Conservation (phyloP, 2,888 invertebrate species). For the Amphipoea lucens region DNA sequence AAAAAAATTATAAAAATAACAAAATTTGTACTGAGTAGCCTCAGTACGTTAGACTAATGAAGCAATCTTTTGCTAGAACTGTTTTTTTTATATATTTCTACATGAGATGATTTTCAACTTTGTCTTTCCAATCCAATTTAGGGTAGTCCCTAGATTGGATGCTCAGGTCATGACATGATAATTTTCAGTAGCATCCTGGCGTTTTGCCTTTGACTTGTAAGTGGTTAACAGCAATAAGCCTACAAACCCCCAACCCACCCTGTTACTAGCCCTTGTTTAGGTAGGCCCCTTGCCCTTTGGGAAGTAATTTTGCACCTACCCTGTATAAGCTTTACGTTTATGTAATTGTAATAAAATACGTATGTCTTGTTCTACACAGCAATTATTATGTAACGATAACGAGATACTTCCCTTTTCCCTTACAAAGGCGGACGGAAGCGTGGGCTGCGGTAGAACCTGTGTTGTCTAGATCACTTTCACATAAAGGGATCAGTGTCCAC, state of each 20-base stretch:
- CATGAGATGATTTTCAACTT: too few species aligned
- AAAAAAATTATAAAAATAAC: neutral
- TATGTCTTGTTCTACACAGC: constrained; percentile 23
- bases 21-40: too few species aligned
- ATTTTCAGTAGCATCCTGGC: too few species aligned
- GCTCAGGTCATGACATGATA: neutral
- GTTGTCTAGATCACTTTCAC: constrained; percentile 71
- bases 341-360: neutral
- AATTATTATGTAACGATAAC: constrained; percentile 50
- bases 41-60: too few species aligned
- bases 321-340: neutral
- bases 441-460: constrained; percentile 45
- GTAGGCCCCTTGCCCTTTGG: neutral
- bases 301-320: neutral
- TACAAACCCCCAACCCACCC: too few species aligned
- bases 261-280: neutral
- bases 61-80: too few species aligned
- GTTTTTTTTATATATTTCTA: too few species aligned
- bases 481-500: constrained; percentile 66
- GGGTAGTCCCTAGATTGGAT: neutral
- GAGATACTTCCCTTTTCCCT: constrained; percentile 59
- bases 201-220: neutral
- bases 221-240: neutral
- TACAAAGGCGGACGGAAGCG: constrained; percentile 54
- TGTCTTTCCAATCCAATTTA: too few species aligned